Conservation (phyloP, 2,113 vertebrate species). For the Ciconia boyciana region DNA sequence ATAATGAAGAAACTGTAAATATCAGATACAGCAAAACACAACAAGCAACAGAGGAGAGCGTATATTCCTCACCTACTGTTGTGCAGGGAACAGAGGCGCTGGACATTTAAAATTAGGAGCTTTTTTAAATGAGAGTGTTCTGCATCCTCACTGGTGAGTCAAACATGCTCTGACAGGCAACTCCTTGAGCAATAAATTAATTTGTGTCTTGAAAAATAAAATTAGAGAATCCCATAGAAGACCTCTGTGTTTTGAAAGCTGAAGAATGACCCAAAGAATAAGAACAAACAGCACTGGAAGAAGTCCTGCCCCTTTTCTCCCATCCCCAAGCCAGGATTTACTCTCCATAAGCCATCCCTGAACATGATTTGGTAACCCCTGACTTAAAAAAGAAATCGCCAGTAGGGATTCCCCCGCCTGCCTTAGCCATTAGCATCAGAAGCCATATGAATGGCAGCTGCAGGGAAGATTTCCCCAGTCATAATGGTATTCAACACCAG, state of each 20-base stretch:
- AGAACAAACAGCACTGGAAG: neutral
- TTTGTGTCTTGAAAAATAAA: no score
- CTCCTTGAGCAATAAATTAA: neutral
- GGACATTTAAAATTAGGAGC: neutral
- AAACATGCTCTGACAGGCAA: neutral
- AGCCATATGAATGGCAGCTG: neutral
- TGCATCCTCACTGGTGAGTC: neutral
- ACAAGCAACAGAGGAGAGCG: neutral
- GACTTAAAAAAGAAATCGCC: neutral
- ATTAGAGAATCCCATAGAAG: neutral
- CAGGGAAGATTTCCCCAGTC: neutral
- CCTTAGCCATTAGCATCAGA: neutral
- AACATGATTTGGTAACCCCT: neutral
- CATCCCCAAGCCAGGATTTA: neutral
- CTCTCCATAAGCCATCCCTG: neutral
- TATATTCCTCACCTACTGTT: neutral
- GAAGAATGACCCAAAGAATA: neutral
- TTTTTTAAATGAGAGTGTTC: neutral
- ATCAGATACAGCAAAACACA: neutral
- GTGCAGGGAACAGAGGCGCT: neutral
- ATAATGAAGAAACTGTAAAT: neutral
- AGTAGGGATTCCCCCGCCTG: neutral
- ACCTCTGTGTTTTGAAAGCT: neutral
- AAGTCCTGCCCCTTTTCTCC: neutral
- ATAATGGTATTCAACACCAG: neutral